phyloP scores from a whole-genome alignment of 2,888 invertebrate genomes.

The Agrochola macilenta region DNA sequence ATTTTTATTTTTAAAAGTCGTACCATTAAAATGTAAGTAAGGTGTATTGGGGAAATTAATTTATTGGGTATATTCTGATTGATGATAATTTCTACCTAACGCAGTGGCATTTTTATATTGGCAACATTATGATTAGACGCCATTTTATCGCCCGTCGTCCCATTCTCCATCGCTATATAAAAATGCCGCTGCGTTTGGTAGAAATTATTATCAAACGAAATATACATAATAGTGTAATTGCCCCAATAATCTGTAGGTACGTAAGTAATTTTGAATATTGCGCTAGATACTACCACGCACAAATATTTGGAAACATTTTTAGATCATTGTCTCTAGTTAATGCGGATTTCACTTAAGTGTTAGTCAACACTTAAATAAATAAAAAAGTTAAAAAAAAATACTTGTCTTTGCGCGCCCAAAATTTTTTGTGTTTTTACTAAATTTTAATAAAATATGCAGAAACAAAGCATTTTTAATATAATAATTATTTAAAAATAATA shows the following conservation, averaged over 20 bases:
- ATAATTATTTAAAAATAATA: background rate
- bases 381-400: background rate
- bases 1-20: constrained; percentile 61
- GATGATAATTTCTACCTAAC: background rate
- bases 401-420: background rate
- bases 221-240: background rate
- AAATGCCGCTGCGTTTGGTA: background rate
- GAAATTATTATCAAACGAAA: background rate
- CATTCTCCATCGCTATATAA: background rate
- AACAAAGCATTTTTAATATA: background rate
- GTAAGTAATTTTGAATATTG: constrained; percentile 63
- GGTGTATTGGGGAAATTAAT: background rate
- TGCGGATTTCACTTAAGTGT: constrained; percentile 40
- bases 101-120: background rate
- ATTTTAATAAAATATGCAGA: background rate
- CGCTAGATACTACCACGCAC: constrained; percentile 66
- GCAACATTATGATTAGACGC: too few species aligned
- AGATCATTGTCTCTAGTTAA: constrained; percentile 52
- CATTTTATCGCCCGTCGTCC: background rate
- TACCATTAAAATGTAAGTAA: constrained; percentile 43
- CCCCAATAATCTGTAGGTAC: background rate
- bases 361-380: background rate
- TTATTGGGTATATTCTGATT: background rate
- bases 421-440: background rate
- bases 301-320: constrained; percentile 66